Evolutionary conservation across 2,888 invertebrate genomes (phyloP).

Genomic region (Selenia dentaria): DNA sequence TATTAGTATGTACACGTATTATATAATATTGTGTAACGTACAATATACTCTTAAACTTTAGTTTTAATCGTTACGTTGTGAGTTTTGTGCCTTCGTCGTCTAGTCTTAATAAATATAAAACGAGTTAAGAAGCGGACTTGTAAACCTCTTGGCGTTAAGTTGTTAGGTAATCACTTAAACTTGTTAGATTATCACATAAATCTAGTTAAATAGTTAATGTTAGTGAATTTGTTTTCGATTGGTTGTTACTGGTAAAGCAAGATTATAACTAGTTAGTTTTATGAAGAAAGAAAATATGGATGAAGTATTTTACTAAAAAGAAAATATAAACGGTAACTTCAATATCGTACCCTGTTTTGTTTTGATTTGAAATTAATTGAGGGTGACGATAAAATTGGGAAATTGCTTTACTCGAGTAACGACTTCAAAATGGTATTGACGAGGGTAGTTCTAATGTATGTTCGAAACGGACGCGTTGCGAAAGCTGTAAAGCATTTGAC

Average conservation of each 20-base stretch:
- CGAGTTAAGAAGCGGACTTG: conserved; percentile 34
- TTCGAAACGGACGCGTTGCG: conserved; percentile 10
- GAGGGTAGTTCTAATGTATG: conserved; percentile 1
- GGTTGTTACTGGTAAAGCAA: conserved; percentile 33
- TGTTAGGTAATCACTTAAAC: conserved; percentile 35
- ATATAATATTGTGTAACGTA: too few relatives aligned
- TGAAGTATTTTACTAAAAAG: too few relatives aligned
- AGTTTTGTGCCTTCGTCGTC: conserved; percentile 67
- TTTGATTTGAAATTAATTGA: too few relatives aligned
- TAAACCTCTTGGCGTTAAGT: conserved; percentile 63
- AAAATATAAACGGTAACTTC: too few relatives aligned
- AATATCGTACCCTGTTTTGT: too few relatives aligned
- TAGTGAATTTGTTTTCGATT: conserved; percentile 28
- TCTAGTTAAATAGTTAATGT: conserved; percentile 31
- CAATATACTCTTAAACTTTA: not conserved
- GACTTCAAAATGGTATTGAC: conserved; percentile 9
- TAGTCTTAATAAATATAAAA: conserved; percentile 54
- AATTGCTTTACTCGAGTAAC: conserved; percentile 7
- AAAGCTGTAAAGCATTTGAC: conserved; percentile 6
- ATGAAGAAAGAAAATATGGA: too few relatives aligned
- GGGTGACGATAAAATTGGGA: too few relatives aligned
- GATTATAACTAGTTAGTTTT: too few relatives aligned
- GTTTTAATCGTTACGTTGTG: conserved; percentile 43
- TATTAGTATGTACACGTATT: not conserved
- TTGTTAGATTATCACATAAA: conserved; percentile 36